Base-by-base conservation (phyloP, 2,113 vertebrate genomes). In the Siniperca knerii region DNA sequence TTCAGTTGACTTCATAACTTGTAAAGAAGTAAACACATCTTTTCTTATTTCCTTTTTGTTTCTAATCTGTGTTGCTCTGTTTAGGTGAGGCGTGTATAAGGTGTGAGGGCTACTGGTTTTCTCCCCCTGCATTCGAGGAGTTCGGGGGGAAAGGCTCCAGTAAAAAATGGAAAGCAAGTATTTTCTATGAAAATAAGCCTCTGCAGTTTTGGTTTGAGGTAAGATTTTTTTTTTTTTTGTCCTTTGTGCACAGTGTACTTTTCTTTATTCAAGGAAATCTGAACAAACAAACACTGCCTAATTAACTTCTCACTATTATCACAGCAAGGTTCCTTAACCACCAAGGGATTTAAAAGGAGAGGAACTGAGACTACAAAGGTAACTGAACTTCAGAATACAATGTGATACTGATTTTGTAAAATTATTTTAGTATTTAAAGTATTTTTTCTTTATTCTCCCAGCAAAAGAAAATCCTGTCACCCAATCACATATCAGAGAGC, bases 161-260 rank as follows among this genome's bases (percentile, higher is more conserved):
- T 55, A 94, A 89, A 80, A 95, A 94, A 64, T 95, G 93, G 93
- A 95, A 87, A 78, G 0, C 0, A 0, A 87, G 35, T 0, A 92
- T 95, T 57, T 0, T 4, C 12, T 54, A 46, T 20, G 0, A 76
- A 0, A 1, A 50, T 0, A 6, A 77, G 29, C 73, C 83, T 18
- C 76, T 95, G 18, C 11, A 84, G 62, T 61, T 33, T 25, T 84
- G 67, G 20, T 66, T 92, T 76, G 58, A 89, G 54, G 94, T 94
- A 70, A 66, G 35, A 25, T n/a, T 35, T 37, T 6, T 8, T 48
- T 29, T 29, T 61, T 46, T 44, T 48, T 16, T 13, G 55, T 66
- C 8, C 48, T 18, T 29, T 6, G 0, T 15, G 9, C 29, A 29
- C 0, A 11, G 12, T 8, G 25, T 4, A 46, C 10, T 42, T 61